Evolutionary conservation across 1,140 invertebrate species (phyloP).

Genomic region (Harlomillsia oculata): DNA sequence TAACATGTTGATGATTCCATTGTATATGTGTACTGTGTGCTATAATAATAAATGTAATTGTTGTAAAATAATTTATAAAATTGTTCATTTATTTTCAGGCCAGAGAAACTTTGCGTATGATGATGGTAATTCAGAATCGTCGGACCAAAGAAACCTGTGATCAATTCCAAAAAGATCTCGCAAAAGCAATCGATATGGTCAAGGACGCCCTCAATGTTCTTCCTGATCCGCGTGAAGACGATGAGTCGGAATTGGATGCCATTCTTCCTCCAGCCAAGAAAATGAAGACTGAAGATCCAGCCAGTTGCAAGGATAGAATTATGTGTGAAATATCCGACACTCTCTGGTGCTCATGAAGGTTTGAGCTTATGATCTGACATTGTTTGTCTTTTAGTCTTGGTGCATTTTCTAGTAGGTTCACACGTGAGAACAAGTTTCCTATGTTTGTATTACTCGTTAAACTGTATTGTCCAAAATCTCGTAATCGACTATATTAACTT

Average conservation of each 20-base stretch:
- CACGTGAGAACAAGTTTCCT: too few relatives aligned
- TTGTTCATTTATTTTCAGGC: slow-evolving; percentile 54
- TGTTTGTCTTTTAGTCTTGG: too few relatives aligned
- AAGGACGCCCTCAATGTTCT: slow-evolving; percentile 72
- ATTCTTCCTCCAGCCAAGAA: slow-evolving; percentile 7
- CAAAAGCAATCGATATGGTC: slow-evolving; percentile 74
- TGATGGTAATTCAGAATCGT: slow-evolving; percentile 90
- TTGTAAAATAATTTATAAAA: too few relatives aligned
- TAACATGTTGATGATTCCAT: not conserved
- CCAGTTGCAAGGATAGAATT: slow-evolving; percentile 67
- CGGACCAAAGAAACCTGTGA: slow-evolving; percentile 79
- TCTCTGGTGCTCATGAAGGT: not conserved
- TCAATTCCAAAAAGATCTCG: slow-evolving; percentile 84
- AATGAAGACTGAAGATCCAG: not conserved
- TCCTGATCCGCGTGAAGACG: slow-evolving; percentile 70
- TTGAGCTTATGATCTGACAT: too few relatives aligned
- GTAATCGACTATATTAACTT: too few relatives aligned
- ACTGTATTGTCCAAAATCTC: too few relatives aligned
- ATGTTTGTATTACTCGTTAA: too few relatives aligned
- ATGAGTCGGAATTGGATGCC: slow-evolving; percentile 44
- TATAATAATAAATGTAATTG: too few relatives aligned
- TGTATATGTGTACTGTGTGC: not conserved
- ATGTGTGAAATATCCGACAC: slow-evolving; percentile 86
- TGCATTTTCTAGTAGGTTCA: too few relatives aligned
- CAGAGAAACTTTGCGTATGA: slow-evolving; percentile 84